Percentiles rank a stretch among this genome's conserved stretches.
phyloP scores from a whole-genome alignment of 2,113 vertebrate genomes.

The Castor canadensis region DNA sequence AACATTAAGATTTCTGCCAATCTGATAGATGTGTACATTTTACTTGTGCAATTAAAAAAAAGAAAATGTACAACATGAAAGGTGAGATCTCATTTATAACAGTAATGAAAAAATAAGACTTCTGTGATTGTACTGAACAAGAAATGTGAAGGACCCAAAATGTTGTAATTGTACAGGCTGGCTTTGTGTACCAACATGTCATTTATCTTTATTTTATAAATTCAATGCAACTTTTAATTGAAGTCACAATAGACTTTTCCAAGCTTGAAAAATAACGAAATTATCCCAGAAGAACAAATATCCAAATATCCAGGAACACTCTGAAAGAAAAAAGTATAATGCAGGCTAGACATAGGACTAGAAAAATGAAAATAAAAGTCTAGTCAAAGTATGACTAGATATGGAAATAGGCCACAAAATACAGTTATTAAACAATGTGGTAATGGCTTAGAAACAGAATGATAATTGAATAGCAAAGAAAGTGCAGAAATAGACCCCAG shows the following conservation, averaged over 20 bases:
- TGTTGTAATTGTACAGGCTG: neutral
- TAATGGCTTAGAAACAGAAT: neutral
- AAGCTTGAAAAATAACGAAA: slow-evolving; percentile 26
- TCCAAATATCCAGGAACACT: neutral
- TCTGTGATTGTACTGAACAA: neutral
- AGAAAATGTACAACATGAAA: neutral
- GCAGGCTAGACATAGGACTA: neutral
- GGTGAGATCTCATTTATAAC: neutral
- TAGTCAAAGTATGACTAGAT: neutral
- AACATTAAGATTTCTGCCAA: neutral
- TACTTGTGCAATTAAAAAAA: slow-evolving; percentile 17
- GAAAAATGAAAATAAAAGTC: no score
- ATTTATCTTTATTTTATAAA: neutral
- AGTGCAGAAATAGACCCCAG: neutral
- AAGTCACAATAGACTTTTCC: neutral
- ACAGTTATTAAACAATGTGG: neutral
- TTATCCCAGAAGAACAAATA: neutral
- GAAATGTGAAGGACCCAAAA: neutral
- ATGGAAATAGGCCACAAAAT: neutral
- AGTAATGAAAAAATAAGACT: neutral
- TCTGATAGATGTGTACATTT: neutral
- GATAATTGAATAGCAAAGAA: neutral
- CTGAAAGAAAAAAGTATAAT: neutral
- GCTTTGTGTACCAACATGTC: neutral
- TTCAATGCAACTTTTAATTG: neutral